Evolutionary conservation across 2,113 vertebrate species (phyloP).

Genomic region (Rousettus leschenaultii): DNA sequence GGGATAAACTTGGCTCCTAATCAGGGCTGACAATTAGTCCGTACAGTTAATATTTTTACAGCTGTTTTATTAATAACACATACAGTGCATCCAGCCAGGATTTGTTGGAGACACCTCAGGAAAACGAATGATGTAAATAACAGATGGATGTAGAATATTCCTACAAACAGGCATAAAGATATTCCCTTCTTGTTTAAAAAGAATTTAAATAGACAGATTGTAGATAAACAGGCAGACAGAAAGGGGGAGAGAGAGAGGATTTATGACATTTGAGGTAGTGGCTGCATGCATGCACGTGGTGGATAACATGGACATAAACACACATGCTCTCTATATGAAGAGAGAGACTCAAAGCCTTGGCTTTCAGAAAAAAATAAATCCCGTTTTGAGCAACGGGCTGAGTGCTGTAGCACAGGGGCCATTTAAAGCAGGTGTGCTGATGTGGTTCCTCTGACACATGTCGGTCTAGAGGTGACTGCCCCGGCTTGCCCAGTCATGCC

Average conservation of each 20-base stretch:
- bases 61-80: conserved; percentile 89
- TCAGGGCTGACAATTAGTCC: conserved; percentile 85
- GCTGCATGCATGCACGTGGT: background rate
- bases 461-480: background rate
- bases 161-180: conserved; percentile 84
- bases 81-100: conserved; percentile 82
- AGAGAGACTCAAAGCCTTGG: conserved; percentile 16
- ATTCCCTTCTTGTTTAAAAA: conserved; percentile 84
- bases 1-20: conserved; percentile 79
- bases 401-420: background rate
- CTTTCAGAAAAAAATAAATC: conserved; percentile 36
- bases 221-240: conserved; percentile 79
- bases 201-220: conserved; percentile 83
- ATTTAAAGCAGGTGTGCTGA: conserved; percentile 47
- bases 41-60: conserved; percentile 89
- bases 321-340: background rate
- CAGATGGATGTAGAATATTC: conserved; percentile 84
- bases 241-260: conserved; percentile 64
- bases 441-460: background rate
- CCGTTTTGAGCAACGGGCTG: background rate
- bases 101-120: conserved; percentile 90
- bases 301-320: conserved; percentile 43
- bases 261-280: conserved; percentile 61
- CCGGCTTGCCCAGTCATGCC: background rate
- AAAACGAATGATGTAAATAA: conserved; percentile 88